phyloP scores from a whole-genome alignment of 2,888 invertebrate species.

The Lomographa bimaculata region DNA sequence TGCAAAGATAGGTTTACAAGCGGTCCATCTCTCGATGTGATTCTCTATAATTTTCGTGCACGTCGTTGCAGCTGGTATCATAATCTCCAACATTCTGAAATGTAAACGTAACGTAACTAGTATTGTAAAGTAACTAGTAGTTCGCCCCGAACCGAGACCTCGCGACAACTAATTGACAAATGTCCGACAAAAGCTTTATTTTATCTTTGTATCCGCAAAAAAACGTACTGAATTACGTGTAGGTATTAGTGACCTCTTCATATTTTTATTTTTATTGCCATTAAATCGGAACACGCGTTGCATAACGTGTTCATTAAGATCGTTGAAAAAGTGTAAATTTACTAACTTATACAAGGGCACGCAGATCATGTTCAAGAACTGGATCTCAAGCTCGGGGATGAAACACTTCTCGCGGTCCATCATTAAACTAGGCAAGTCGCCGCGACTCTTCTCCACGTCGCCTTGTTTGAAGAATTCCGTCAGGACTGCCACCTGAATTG shows the following conservation, averaged over 20 bases:
- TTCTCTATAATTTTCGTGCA: conserved; percentile 76
- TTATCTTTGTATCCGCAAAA: too few relatives aligned
- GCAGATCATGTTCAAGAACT: conserved; percentile 84
- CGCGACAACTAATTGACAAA: too few relatives aligned
- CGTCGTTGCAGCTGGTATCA: conserved; percentile 76
- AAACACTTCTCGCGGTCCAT: conserved; percentile 93
- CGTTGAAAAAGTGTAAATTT: too few relatives aligned
- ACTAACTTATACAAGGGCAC: conserved; percentile 79
- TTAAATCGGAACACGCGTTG: too few relatives aligned
- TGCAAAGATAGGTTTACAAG: conserved; percentile 66
- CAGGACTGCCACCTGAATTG: conserved; percentile 87
- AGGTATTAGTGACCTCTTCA: too few relatives aligned
- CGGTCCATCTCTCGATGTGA: conserved; percentile 84
- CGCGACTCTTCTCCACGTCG: conserved; percentile 91
- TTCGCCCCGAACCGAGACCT: too few relatives aligned
- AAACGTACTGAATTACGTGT: too few relatives aligned
- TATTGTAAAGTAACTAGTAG: too few relatives aligned
- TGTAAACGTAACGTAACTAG: too few relatives aligned
- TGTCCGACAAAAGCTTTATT: too few relatives aligned
- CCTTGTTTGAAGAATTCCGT: conserved; percentile 95
- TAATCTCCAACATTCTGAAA: conserved; percentile 73
- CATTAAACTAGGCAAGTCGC: conserved; percentile 87
- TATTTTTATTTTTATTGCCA: too few relatives aligned
- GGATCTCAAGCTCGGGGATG: conserved; percentile 92
- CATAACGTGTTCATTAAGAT: too few relatives aligned